Evolutionary conservation across 2,113 vertebrate genomes (phyloP).

Genomic region (Bubo blakistoni): DNA sequence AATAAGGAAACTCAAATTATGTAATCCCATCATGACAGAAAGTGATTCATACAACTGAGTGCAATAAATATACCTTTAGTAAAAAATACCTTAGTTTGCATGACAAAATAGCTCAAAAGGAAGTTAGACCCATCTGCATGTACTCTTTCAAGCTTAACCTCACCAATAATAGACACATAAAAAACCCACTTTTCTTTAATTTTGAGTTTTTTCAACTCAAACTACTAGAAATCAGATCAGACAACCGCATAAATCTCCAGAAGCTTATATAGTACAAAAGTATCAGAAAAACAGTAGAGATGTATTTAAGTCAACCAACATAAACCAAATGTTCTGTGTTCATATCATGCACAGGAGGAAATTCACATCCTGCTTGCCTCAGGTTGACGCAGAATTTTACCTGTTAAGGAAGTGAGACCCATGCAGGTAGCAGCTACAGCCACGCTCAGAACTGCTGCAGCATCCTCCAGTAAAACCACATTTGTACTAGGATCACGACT

Average conservation of each 20-base stretch:
- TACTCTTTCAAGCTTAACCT: neutral
- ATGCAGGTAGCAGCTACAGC: conserved; percentile 88
- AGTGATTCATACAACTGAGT: neutral
- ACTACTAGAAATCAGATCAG: neutral
- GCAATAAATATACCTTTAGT: neutral
- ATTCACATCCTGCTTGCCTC: neutral
- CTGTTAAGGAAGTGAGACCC: conserved; percentile 95
- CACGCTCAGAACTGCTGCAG: conserved; percentile 94
- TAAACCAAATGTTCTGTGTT: neutral
- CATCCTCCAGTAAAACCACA: conserved; percentile 93
- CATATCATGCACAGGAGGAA: neutral
- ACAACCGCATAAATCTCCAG: neutral
- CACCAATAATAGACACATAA: neutral
- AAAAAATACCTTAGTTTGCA: neutral
- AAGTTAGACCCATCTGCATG: neutral
- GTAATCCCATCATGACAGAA: neutral
- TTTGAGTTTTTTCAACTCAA: neutral
- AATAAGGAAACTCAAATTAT: neutral
- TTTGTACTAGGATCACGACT: conserved; percentile 97
- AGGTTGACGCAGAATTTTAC: conserved; percentile 65
- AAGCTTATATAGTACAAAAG: neutral
- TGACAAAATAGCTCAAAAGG: neutral
- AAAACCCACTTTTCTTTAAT: neutral
- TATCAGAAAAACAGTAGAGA: neutral
- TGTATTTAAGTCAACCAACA: neutral